Evolutionary conservation across 2,888 invertebrate species (phyloP).

Genomic region (Taphrorychus bicolor): DNA sequence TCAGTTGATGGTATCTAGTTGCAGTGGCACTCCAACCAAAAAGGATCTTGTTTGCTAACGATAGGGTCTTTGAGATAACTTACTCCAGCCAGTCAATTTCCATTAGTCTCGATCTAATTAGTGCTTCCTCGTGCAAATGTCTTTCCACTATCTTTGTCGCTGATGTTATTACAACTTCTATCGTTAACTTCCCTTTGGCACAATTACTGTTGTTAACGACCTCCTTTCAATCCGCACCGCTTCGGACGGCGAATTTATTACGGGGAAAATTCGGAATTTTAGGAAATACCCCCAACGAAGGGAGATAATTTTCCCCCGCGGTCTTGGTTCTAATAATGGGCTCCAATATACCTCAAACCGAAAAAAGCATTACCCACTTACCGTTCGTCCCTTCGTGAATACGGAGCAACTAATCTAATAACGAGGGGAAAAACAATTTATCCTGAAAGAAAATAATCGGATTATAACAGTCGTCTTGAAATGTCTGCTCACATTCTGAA

Average conservation of each 20-base stretch:
- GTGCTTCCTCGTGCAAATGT: conserved; percentile 27
- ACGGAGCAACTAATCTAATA: conserved; percentile 31
- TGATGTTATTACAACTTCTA: conserved; percentile 31
- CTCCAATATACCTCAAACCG: conserved; percentile 5
- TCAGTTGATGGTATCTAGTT: background rate
- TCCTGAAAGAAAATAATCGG: conserved; percentile 38
- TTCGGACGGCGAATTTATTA: background rate
- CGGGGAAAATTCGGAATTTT: background rate
- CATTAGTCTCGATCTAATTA: conserved; percentile 33
- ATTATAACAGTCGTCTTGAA: conserved; percentile 38
- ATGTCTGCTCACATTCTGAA: conserved; percentile 31
- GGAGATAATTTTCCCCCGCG: background rate
- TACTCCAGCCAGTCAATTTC: conserved; percentile 25
- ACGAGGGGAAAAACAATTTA: conserved; percentile 34
- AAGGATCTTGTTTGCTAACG: background rate
- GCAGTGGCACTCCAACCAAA: no score
- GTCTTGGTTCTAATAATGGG: background rate
- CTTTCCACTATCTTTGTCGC: conserved; percentile 33
- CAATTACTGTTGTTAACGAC: conserved; percentile 4
- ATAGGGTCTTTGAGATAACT: conserved; percentile 20
- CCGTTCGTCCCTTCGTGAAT: conserved; percentile 8
- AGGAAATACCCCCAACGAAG: background rate
- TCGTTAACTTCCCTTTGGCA: conserved; percentile 16
- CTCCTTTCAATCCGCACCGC: background rate
- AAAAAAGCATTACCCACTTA: conserved; percentile 9